These are phyloP conservation scores for Drosophila takahashii DNA, from an alignment of 1,140 invertebrate species.

Conservation along the genomic window DNA sequence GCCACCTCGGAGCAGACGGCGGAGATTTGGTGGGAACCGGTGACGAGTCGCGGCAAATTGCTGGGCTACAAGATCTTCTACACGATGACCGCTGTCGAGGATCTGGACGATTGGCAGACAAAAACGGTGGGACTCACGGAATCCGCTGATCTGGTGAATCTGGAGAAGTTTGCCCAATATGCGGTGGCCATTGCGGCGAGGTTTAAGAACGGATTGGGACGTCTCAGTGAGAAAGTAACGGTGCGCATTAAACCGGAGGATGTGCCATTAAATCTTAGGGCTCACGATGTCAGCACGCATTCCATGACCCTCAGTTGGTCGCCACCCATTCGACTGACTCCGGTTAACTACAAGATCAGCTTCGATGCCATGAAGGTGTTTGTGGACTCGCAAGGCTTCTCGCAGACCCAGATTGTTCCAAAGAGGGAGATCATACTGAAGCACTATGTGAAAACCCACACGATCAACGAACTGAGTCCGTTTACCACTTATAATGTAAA, in stretches of 20 bases:
- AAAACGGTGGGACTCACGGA: conserved; percentile 94
- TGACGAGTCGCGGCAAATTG: conserved; percentile 93
- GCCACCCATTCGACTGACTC: conserved; percentile 95
- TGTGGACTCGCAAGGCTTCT: conserved; percentile 96
- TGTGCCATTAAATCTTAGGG: conserved; percentile 94
- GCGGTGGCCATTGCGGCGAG: conserved; percentile 95
- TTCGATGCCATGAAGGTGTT: conserved; percentile 98
- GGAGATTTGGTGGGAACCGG: conserved; percentile 98
- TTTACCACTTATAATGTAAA: conserved; percentile 98
- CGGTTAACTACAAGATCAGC: conserved; percentile 95
- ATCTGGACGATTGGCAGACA: conserved; percentile 95
- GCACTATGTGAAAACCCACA: conserved; percentile 88
- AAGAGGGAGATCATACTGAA: conserved; percentile 90
- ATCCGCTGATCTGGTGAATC: conserved; percentile 94
- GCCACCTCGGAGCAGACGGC: conserved; percentile 96
- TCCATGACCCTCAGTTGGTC: conserved; percentile 97
- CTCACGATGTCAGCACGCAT: conserved; percentile 94
- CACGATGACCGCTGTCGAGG: conserved; percentile 95
- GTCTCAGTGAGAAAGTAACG: conserved; percentile 91
- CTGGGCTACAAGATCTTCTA: conserved; percentile 97
- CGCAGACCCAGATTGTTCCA: conserved; percentile 93
- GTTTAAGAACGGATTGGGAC: conserved; percentile 90
- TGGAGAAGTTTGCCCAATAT: conserved; percentile 96
- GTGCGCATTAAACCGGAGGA: conserved; percentile 96
- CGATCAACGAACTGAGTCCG: conserved; percentile 94